These are phyloP conservation scores for Macaria notata DNA, from an alignment of 2,888 invertebrate species.

Conservation along the genomic window DNA sequence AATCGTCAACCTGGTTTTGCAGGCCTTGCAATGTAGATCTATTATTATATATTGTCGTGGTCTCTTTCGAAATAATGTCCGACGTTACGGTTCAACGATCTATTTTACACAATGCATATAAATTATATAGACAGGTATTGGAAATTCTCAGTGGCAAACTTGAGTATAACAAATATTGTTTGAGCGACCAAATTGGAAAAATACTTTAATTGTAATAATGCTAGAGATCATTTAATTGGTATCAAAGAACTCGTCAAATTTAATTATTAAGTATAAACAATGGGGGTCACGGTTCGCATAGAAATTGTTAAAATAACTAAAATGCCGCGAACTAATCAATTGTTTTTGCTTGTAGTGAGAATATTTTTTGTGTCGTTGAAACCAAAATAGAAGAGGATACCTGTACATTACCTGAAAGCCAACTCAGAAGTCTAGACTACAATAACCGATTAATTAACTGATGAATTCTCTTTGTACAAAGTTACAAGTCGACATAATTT, in stretches of 20 bases:
- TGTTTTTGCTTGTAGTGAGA: background rate
- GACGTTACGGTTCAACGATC: constrained; percentile 53
- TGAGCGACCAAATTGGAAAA: constrained; percentile 21
- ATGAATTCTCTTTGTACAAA: too few species aligned
- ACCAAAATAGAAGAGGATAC: too few species aligned
- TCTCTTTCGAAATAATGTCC: constrained; percentile 53
- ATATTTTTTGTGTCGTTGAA: too few species aligned
- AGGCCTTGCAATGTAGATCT: constrained; percentile 60
- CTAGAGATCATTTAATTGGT: too few species aligned
- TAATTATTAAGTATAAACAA: too few species aligned
- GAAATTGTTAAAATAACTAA: too few species aligned
- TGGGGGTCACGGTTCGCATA: too few species aligned
- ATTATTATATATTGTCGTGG: constrained; percentile 48
- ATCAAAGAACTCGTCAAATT: too few species aligned
- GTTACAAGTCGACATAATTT: too few species aligned
- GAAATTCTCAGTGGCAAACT: constrained; percentile 35
- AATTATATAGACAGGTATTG: constrained; percentile 32
- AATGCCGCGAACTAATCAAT: background rate
- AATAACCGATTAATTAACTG: too few species aligned
- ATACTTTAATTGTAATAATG: constrained; percentile 1
- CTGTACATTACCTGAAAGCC: too few species aligned
- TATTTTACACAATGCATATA: constrained; percentile 61
- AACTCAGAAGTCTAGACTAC: too few species aligned
- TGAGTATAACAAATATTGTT: constrained; percentile 45
- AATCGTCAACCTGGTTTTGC: constrained; percentile 43